A percentile compares a stretch with the other conserved stretches of the same genome.
These are phyloP conservation scores for Lasioglossum marginatum DNA, from an alignment of 2,888 invertebrate genomes.

Conservation along the genomic window DNA sequence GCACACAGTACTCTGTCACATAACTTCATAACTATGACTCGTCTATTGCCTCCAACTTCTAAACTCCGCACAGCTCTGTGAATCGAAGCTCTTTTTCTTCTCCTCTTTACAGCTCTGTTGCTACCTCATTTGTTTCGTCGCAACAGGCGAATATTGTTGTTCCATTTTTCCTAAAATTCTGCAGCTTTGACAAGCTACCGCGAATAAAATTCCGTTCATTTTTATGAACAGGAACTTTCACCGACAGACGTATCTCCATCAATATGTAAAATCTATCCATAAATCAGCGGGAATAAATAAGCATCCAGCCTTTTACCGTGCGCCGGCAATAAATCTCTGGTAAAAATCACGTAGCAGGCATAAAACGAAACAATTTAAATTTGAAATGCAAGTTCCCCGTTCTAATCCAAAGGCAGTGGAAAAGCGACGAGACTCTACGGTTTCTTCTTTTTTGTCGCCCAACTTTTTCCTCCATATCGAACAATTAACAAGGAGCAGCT, in stretches of 20 bases:
- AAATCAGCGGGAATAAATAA: slow-evolving; percentile 1
- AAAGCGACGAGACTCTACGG: background rate
- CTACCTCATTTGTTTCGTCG: background rate
- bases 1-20: background rate
- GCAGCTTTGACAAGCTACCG: background rate
- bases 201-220: background rate
- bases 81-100: background rate
- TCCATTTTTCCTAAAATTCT: background rate
- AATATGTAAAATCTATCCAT: background rate
- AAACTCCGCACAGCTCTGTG: background rate
- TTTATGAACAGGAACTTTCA: background rate
- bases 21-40: slow-evolving; percentile 1
- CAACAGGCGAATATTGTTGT: background rate
- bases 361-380: slow-evolving; percentile 9
- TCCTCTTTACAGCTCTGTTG: background rate
- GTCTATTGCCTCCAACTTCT: background rate
- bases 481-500: slow-evolving; percentile 12
- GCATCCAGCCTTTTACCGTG: background rate
- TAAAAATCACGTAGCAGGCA: background rate
- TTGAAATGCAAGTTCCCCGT: background rate
- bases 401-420: background rate
- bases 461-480: slow-evolving; percentile 23
- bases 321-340: background rate
- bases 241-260: background rate
- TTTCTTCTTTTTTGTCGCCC: background rate